phyloP scores from a whole-genome alignment of 1,140 invertebrate genomes.

The Scaptomyza montana region DNA sequence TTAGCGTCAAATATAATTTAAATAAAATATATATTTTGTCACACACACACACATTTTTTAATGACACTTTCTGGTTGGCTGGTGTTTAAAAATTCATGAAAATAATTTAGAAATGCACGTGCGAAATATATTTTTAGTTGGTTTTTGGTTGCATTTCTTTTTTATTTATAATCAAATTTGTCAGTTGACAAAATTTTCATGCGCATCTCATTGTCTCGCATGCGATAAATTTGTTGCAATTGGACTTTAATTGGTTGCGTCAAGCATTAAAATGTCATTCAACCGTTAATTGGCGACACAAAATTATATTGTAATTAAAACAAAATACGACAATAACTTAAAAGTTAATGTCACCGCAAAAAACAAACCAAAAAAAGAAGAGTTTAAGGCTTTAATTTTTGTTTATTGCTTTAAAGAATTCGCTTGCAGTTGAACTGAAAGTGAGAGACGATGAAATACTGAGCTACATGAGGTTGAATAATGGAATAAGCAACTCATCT shows the following conservation, averaged over 20 bases:
- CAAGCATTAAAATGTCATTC: conserved; percentile 77
- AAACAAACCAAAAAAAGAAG: conserved; percentile 12
- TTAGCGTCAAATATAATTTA: conserved; percentile 72
- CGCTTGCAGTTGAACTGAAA: too few relatives aligned
- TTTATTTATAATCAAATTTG: conserved; percentile 38
- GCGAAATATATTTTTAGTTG: conserved; percentile 11
- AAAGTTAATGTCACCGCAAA: conserved; percentile 60
- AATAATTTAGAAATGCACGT: conserved; percentile 64
- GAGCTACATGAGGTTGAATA: background rate
- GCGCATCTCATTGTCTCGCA: conserved; percentile 35
- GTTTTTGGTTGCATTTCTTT: too few relatives aligned
- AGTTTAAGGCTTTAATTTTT: conserved; percentile 4
- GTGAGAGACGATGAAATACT: too few relatives aligned
- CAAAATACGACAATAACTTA: conserved; percentile 68
- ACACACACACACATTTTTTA: conserved; percentile 56
- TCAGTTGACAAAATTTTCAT: conserved; percentile 38
- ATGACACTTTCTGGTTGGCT: conserved; percentile 56
- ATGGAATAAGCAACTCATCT: too few relatives aligned
- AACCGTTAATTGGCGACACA: conserved; percentile 69
- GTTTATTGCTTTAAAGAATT: background rate
- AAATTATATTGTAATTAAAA: conserved; percentile 69
- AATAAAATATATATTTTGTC: conserved; percentile 68
- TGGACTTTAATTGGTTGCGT: conserved; percentile 58
- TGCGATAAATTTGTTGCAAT: conserved; percentile 60
- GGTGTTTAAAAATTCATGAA: conserved; percentile 70